A percentile compares a stretch with the other conserved stretches of the same genome.
Evolutionary conservation across 64 coral and sea anemone species (phyloP).

Genomic region (Hydrozoanthus tunicans): DNA sequence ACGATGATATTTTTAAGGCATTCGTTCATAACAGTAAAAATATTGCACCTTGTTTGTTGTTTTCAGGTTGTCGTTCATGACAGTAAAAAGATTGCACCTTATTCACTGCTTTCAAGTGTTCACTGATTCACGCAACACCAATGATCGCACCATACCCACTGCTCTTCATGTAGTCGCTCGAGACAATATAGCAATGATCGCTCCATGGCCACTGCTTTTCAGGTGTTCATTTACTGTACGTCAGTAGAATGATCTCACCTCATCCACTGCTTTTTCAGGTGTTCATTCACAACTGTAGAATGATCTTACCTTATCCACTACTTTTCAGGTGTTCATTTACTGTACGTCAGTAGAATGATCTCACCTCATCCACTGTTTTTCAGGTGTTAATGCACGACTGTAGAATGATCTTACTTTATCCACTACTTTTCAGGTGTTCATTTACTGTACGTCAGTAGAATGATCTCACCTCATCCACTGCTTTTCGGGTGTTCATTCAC

Average conservation of each 20-base stretch:
- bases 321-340: no score
- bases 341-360: no score
- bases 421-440: no score
- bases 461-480: background rate
- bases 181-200: no score
- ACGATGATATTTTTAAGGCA: background rate
- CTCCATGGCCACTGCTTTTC: no score
- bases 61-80: slow-evolving; percentile 82
- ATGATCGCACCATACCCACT: no score
- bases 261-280: background rate
- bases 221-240: no score
- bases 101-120: slow-evolving; percentile 64
- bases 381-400: background rate
- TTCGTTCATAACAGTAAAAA: background rate
- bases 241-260: background rate
- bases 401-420: no score
- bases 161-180: no score
- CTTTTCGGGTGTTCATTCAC: background rate
- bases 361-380: background rate
- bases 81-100: slow-evolving; percentile 87
- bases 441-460: no score
- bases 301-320: no score
- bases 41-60: background rate
- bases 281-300: background rate
- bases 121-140: no score